phyloP scores from a whole-genome alignment of 2,113 vertebrate species.

The human (Homo sapiens) region GRCh38 chr4:33088001-33088500 shows the following conservation, averaged over 20 bases:
- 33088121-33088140: neutral
- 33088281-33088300: neutral
- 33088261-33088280: neutral
- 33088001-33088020: slow-evolving; percentile 64
- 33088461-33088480: neutral
- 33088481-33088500: neutral
- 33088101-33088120: neutral
- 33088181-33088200: neutral
- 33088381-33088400: neutral
- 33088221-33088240: neutral
- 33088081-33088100: slow-evolving; percentile 28
- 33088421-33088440: neutral
- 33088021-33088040: slow-evolving; percentile 65
- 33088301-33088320: neutral
- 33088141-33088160: neutral
- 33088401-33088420: neutral
- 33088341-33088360: neutral
- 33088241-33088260: neutral
- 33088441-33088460: neutral
- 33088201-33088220: neutral
- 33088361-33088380: neutral
- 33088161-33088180: neutral
- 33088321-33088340: neutral
- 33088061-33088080: neutral
- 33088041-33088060: neutral